Percentiles rank a stretch among this genome's conserved stretches.
phyloP scores from a whole-genome alignment of 35 echinoderm and acorn worm species.

The Ophioderma brevispina region DNA sequence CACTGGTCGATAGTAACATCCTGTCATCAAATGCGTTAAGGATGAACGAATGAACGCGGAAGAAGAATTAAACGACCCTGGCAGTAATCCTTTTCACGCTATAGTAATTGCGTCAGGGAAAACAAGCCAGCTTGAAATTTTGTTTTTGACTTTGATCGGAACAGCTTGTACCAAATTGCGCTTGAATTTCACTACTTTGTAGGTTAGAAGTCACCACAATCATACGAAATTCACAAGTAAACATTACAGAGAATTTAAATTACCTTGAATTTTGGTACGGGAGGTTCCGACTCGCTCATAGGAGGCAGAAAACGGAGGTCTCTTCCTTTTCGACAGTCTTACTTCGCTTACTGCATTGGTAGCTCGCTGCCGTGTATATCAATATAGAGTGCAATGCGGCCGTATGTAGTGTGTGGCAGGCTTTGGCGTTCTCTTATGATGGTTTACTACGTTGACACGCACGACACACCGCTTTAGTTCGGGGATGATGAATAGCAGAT shows the following conservation, averaged over 20 bases:
- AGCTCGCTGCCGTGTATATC: neutral
- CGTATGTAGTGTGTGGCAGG: neutral
- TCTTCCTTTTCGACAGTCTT: neutral
- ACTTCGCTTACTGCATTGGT: neutral
- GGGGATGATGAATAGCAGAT: constrained; percentile 1
- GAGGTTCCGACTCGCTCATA: neutral
- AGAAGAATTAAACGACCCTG: neutral
- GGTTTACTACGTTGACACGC: neutral
- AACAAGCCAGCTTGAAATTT: neutral
- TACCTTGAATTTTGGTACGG: neutral
- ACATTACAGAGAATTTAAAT: neutral
- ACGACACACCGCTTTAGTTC: neutral
- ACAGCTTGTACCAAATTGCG: neutral
- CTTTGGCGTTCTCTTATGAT: too few species aligned
- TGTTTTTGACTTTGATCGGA: neutral
- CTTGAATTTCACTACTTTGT: neutral
- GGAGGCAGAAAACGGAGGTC: neutral
- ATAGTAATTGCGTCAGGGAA: neutral
- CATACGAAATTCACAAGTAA: neutral
- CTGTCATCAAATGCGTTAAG: neutral
- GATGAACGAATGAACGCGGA: neutral
- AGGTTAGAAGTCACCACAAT: neutral
- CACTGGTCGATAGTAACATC: neutral
- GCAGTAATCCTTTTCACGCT: neutral
- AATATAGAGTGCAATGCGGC: neutral